Base-by-base conservation (phyloP, 2,888 invertebrate genomes). In the Ichneumoninae sp. region DNA sequence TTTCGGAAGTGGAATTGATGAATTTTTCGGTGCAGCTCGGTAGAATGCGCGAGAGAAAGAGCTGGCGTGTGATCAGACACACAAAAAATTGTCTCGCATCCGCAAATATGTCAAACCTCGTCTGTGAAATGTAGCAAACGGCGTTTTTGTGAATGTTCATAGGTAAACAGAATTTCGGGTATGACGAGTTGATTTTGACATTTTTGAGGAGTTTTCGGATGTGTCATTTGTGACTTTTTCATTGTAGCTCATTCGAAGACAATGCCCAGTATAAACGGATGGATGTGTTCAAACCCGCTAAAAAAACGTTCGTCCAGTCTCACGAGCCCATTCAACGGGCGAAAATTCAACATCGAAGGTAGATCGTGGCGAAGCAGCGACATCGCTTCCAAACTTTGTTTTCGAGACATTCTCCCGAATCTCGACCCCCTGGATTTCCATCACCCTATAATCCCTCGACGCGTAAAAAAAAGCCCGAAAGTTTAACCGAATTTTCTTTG, bases 401-500 rank as follows among this genome's bases (percentile, higher is more conserved):
- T 19, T 8, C 44, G 19, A 65, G 63, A 50, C 4, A 26, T 68
- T 71, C 40, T 52, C 40, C 73, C 68, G 57, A 50, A 19, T 30
- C 13, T 65, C 65, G 3, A 66, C 16, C 40, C 36, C 40, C 33
- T 33, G 33, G 40, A 40, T 50, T 57, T 36, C 2, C 7, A 40
- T 50, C 68, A 22, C 7, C n/a, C 19, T n/a, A 40, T 22, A 2
- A 22, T 68, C 57, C 57, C 68, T 77, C 26, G 26, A 26, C 86
- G 86, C 83, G 86, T 88, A 57, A 22, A 89, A 90, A 90, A 90
- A 60, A 60, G 80, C 87, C 86, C 66, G 71, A 89, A 89, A 91
- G 87, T 91, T 89, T 71, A 73, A 81, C 77, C 81, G 75, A 83
- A 87, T 88, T 90, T 90, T 89, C 88, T 89, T 89, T 89, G 87